Evolutionary conservation across 2,888 invertebrate species (phyloP), one percentile per base, ranked within the genome.

Genomic region (Lissonota sp.): DNA sequence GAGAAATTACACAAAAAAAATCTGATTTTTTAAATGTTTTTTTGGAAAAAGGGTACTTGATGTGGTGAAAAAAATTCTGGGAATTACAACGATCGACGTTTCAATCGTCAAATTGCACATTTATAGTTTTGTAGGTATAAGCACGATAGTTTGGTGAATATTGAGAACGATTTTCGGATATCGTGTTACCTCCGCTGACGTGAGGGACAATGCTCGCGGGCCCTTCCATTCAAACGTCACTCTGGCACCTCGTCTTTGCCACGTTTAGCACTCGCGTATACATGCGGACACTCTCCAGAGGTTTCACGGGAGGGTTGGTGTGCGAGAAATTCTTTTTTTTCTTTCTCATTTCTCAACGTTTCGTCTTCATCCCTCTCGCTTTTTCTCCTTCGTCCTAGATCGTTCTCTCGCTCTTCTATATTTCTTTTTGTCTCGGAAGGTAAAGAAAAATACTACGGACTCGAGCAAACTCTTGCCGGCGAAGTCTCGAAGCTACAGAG

Each of bases 171-270:
- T 92, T 92, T 91, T 91, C 84, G 88, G 90, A 90, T 92, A 87
- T 92, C 92, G 89, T 88, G 89, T 92, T 90, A 91, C 91, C 88
- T 75, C 84, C 86, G 84, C 67, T 60, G 69, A 79, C 79, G 74
- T 79, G 78, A 64, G 70, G 81, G 66, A 88, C 86, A 86, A 87
- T 84, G 84, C 79, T 82, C 66, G 77, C 76, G 88, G 88, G 87
- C 88, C 87, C 88, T 88, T 89, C 91, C 89, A 92, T 92, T 92
- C 91, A 92, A 90, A 92, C 89, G 92, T 92, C 92, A 92, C 90
- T 92, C 92, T 89, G 88, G 91, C 92, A 92, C 92, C 92, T 92
- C 89, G 90, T 88, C 89, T 91, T 26, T 88, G 26, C 62, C 49
- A 51, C 58, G 58, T 40, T 53, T 57, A 26, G 66, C 62, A 70